These are phyloP conservation scores for Macquaria ambigua DNA, from an alignment of 2,113 vertebrate species.

Conservation along the genomic window DNA sequence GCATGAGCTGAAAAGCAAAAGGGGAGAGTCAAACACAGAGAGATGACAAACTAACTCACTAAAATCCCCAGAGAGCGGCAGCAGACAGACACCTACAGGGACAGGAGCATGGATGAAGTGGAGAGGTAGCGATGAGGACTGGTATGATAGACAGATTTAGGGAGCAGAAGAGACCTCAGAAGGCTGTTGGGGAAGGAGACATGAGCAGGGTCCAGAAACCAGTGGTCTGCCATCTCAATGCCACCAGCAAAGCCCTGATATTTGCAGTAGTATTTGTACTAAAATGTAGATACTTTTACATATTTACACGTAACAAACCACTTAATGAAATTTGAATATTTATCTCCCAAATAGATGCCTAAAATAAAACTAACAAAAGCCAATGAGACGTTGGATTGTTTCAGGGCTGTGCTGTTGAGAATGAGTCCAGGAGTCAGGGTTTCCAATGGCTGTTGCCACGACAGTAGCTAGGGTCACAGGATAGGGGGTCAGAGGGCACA, in stretches of 20 bases:
- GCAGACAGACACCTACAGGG: constrained; percentile 55
- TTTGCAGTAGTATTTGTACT: neutral
- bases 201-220: constrained; percentile 70
- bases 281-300: neutral
- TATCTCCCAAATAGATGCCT: neutral
- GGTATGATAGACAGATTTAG: constrained; percentile 55
- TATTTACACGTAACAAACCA: neutral
- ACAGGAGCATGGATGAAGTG: constrained; percentile 48
- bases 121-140: constrained; percentile 58
- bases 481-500: constrained; percentile 50
- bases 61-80: constrained; percentile 66
- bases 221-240: constrained; percentile 47
- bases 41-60: constrained; percentile 75
- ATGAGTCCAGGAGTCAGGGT: constrained; percentile 59
- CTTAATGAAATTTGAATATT: neutral
- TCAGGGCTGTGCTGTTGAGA: constrained; percentile 67
- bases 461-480: constrained; percentile 49
- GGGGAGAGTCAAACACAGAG: constrained; percentile 82
- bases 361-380: neutral
- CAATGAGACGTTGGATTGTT: neutral
- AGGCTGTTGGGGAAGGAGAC: constrained; percentile 45
- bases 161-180: constrained; percentile 41
- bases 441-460: constrained; percentile 58
- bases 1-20: constrained; percentile 88
- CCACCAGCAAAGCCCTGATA: constrained; percentile 65